These are phyloP conservation scores for Tachystola acroxantha DNA, from an alignment of 2,888 invertebrate species.

Conservation along the genomic window DNA sequence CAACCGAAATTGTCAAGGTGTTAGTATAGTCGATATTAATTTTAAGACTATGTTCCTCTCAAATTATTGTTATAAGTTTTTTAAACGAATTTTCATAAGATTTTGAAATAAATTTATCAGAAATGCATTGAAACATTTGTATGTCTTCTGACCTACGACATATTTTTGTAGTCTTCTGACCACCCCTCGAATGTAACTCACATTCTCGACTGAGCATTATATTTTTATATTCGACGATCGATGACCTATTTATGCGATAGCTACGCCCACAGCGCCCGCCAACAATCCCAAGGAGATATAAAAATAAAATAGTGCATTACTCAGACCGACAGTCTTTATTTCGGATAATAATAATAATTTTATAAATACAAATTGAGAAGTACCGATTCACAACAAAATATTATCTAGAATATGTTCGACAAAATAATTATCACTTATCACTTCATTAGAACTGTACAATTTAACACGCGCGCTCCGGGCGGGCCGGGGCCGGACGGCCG, in stretches of 20 bases:
- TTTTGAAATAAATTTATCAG: slow-evolving; percentile 44
- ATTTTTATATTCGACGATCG: too few relatives aligned
- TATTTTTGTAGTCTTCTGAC: too few relatives aligned
- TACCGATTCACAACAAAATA: slow-evolving; percentile 76
- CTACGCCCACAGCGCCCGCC: too few relatives aligned
- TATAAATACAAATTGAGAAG: slow-evolving; percentile 78
- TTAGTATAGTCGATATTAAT: slow-evolving; percentile 9
- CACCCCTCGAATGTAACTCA: too few relatives aligned
- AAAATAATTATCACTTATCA: slow-evolving; percentile 72
- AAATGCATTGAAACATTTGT: too few relatives aligned
- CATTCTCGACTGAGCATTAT: too few relatives aligned
- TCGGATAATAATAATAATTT: slow-evolving; percentile 59
- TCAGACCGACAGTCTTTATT: slow-evolving; percentile 73
- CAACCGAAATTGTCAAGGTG: too few relatives aligned
- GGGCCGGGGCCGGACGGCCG: slow-evolving; percentile 9
- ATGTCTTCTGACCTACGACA: too few relatives aligned
- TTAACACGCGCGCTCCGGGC: slow-evolving; percentile 23
- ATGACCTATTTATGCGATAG: too few relatives aligned
- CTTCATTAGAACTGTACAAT: slow-evolving; percentile 64
- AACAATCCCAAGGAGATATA: too few relatives aligned
- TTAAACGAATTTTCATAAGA: slow-evolving; percentile 18
- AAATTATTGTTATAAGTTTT: slow-evolving; percentile 24
- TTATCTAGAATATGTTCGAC: slow-evolving; percentile 70
- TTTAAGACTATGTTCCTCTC: slow-evolving; percentile 18
- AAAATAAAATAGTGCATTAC: slow-evolving; percentile 28